Conservation (phyloP, 2,888 invertebrate species). For the Ochropleura leucogaster region DNA sequence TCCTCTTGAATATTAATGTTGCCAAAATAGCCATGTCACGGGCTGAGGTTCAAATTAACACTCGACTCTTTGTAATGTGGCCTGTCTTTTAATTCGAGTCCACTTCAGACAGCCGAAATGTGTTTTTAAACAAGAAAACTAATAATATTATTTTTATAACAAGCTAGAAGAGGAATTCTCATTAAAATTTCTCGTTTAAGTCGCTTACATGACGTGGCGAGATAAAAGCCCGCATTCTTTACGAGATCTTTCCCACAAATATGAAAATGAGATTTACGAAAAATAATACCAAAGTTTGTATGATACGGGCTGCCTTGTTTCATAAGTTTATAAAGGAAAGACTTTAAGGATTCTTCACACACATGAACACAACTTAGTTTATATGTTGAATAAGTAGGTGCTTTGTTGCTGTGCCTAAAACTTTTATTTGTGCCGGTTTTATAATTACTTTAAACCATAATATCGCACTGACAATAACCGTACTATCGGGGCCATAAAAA, state of each 20-base stretch:
- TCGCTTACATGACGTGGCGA: conserved; percentile 49
- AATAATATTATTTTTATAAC: conserved; percentile 50
- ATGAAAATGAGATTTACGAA: conserved; percentile 55
- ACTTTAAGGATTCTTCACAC: conserved; percentile 9
- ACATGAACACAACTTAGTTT: conserved; percentile 8
- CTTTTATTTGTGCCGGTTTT: not conserved
- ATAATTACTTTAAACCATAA: not conserved
- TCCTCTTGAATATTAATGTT: conserved; percentile 68
- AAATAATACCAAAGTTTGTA: conserved; percentile 41
- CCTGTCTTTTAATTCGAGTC: conserved; percentile 22
- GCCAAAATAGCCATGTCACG: conserved; percentile 68
- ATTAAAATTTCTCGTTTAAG: conserved; percentile 60
- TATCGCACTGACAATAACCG: not conserved
- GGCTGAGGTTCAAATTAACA: conserved; percentile 67
- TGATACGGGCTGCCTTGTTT: conserved; percentile 21
- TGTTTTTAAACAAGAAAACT: conserved; percentile 50
- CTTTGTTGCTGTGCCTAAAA: not conserved
- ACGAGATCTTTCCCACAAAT: conserved; percentile 38
- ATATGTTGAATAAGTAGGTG: not conserved
- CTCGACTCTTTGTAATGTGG: conserved; percentile 53
- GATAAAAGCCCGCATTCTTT: conserved; percentile 50
- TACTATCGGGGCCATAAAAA: not conserved
- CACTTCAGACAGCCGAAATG: conserved; percentile 28
- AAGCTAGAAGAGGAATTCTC: conserved; percentile 52
- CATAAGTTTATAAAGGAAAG: conserved; percentile 18